Base-by-base conservation (phyloP, 2,113 vertebrate species). In the Nothoprocta perdicaria region DNA sequence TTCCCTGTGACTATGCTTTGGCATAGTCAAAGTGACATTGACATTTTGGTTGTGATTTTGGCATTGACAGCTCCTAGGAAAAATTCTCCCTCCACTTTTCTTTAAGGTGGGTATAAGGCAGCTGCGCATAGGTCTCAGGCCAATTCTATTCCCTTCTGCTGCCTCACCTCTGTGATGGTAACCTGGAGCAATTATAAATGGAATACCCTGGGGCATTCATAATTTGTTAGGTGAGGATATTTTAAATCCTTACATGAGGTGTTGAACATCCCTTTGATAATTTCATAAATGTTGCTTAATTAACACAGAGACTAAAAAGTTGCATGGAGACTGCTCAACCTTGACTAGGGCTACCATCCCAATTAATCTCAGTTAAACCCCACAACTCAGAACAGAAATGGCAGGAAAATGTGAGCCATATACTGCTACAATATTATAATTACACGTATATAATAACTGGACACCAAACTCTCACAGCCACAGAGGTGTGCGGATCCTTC, bases 51-150 rank as follows among this genome's bases (percentile, higher is more conserved):
- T 38, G 35, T 38, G 35, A 38, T 38, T 38, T 38, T 38, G 35
- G 35, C 35, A 38, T 29, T 60, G 90, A 89, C 93, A 91, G 92
- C 93, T 95, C 84, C 92, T 3, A 31, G 90, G 90, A 92, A 86
- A 80, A 48, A 50, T 73, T 92, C 57, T 86, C 61, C 63, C 75
- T 91, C 73, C 62, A 26, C 45, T 87, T 90, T 90, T 74, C 69
- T 90, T 88, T 68, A 68, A 4, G 14, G 40, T 68, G 77, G 72
- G 74, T 57, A 86, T 18, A 12, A 81, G 85, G 66, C 50, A 43
- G 58, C 38, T 33, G 52, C 40, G 45, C 16, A 33, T 86, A 9
- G n/a, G 58, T 43, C 72, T 62, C 26, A 48, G 81, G 35, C 15
- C 12, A n/a, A 61, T 53, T 66, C 58, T 67, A 61, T 52, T 78